Base-by-base conservation (phyloP, 2,888 invertebrate species). In the Drosophila atripex region DNA sequence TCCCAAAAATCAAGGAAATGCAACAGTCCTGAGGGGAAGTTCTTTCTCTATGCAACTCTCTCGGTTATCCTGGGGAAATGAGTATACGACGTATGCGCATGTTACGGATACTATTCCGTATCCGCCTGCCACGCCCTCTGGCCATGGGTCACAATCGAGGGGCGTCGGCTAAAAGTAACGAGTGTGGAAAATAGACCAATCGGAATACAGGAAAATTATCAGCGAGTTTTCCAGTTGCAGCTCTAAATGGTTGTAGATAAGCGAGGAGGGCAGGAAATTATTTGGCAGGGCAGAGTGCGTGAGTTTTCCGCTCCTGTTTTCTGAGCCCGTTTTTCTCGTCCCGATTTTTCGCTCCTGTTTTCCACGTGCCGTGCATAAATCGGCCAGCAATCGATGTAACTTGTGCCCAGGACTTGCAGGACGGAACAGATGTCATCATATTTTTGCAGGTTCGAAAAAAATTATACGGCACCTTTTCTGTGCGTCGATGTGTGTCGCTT, bases 351-450 rank as follows among this genome's bases (percentile, higher is more conserved):
- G 75, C 69, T 75, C 71, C 77, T 74, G 28, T 66, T 75, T 71
- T 88, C 83, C 90, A 89, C 90, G 89, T 89, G 90, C 89, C 76
- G 74, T 77, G 86, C 89, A 90, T 90, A 90, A 89, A 89, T 88
- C 79, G 85, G 74, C 71, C 73, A 76, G 73, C 77, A 77, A 83
- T 77, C 84, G 80, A 79, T 78, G 88, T 83, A 82, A 82, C 89
- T 85, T 88, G 86, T 78, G 85, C 70, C 78, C 65, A 64, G 76
- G 51, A 68, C 60, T 46, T 54, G 66, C 64, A 57, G 21, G 5
- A 69, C 43, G 68, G 54, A 73, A 72, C 76, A 87, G 85, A 82
- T 88, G 86, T 88, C 88, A 87, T 82, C 89, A 87, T 88, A 88
- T 88, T 88, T 70, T 78, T 65, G 47, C 77, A 70, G 75, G 64